Conservation (phyloP, 30 jellyfish, hydroid and myxozoan species). For the Cassiopea xamachana region DNA sequence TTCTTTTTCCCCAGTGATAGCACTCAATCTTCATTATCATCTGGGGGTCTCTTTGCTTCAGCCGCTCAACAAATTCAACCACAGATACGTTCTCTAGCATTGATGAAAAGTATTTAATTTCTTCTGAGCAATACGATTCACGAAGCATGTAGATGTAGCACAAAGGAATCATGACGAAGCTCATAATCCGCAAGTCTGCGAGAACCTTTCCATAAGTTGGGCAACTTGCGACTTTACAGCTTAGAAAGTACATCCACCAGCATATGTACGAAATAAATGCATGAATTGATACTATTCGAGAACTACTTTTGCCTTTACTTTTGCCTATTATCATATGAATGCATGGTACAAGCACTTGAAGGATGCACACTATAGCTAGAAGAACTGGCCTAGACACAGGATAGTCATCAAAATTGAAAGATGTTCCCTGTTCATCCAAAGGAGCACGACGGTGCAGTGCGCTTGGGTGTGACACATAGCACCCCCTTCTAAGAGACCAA, state of each 20-base stretch:
- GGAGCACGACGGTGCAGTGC: background rate
- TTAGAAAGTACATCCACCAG: conserved; percentile 38
- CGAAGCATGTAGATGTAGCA: conserved; percentile 43
- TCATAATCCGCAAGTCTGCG: conserved; percentile 7
- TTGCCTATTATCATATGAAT: conserved; percentile 19
- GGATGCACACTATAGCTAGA: background rate
- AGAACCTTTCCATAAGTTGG: conserved; percentile 30
- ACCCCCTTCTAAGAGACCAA: background rate
- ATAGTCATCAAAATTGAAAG: conserved; percentile 34
- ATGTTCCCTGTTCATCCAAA: background rate
- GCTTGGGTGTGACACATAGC: background rate
- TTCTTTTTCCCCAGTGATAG: conserved; percentile 68
- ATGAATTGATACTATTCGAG: conserved; percentile 45
- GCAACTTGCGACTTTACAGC: conserved; percentile 34
- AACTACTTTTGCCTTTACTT: conserved; percentile 20
- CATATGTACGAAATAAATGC: conserved; percentile 42
- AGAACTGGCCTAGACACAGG: conserved; percentile 26
- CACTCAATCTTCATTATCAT: conserved; percentile 39
- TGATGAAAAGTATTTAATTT: conserved; percentile 30
- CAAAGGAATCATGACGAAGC: conserved; percentile 32
- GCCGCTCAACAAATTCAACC: conserved; percentile 10
- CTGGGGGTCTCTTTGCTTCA: conserved; percentile 14
- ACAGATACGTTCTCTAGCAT: conserved; percentile 29
- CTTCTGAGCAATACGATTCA: conserved; percentile 68
- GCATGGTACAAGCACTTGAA: conserved; percentile 38